Evolutionary conservation across 37 sponge, comb jelly and placozoan species (phyloP).

Genomic region (Beroe forskalii): DNA sequence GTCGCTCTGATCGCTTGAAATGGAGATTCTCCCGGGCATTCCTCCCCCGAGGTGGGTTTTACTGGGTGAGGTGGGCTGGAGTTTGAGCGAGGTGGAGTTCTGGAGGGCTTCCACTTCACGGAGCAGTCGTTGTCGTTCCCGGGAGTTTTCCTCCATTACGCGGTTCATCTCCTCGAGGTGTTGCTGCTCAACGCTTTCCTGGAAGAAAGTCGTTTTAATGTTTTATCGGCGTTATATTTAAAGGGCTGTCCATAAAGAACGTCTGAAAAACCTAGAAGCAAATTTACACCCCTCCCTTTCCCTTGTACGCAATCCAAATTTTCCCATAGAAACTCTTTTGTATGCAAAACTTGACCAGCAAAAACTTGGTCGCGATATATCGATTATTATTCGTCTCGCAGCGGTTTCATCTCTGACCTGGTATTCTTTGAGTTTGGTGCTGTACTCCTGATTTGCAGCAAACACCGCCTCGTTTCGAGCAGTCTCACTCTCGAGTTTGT

Average conservation of each 20-base stretch:
- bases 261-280: too few relatives aligned
- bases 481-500: slow-evolving; percentile 22
- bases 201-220: too few relatives aligned
- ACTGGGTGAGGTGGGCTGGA: neutral
- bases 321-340: too few relatives aligned
- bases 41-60: neutral
- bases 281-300: too few relatives aligned
- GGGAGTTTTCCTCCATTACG: slow-evolving; percentile 32
- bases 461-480: neutral
- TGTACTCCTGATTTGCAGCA: slow-evolving; percentile 31
- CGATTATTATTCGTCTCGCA: too few relatives aligned
- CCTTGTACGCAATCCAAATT: too few relatives aligned
- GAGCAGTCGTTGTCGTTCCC: slow-evolving; percentile 59
- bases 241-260: too few relatives aligned
- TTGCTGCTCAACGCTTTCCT: slow-evolving; percentile 29
- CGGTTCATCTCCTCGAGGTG: slow-evolving; percentile 39
- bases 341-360: too few relatives aligned
- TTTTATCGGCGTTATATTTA: too few relatives aligned
- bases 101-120: slow-evolving; percentile 16
- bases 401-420: slow-evolving; percentile 35
- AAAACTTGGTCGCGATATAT: too few relatives aligned
- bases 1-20: neutral
- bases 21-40: neutral
- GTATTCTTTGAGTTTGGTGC: neutral
- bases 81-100: neutral